Percentiles rank a stretch among this genome's conserved stretches.
Conservation (phyloP, 1,140 invertebrate genomes). For the Diorhabda sublineata region DNA sequence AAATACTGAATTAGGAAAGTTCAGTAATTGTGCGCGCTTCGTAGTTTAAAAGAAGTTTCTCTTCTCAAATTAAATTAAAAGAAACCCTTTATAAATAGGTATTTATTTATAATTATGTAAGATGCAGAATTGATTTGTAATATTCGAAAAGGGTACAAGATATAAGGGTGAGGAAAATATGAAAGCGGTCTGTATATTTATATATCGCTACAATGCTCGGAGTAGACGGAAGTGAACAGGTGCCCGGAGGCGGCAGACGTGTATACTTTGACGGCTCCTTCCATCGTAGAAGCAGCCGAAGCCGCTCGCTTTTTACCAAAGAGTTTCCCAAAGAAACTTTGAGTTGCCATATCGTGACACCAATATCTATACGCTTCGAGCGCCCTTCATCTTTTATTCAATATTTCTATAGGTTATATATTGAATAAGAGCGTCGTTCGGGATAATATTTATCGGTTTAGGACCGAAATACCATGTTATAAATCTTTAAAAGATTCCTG, state of each 20-base stretch:
- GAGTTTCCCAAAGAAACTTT: slow-evolving; percentile 14
- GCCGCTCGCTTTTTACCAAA: slow-evolving; percentile 7
- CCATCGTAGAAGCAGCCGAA: not conserved
- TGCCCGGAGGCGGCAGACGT: slow-evolving; percentile 10
- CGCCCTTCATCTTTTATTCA: slow-evolving; percentile 19
- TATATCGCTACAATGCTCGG: slow-evolving; percentile 7
- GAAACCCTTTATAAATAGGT: not conserved
- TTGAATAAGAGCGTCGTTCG: slow-evolving; percentile 18
- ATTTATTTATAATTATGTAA: not conserved
- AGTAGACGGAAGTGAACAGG: slow-evolving; percentile 17
- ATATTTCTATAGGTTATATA: slow-evolving; percentile 18
- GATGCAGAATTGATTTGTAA: not conserved
- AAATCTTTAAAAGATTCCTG: slow-evolving; percentile 5
- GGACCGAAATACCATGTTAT: slow-evolving; percentile 8
- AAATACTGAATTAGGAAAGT: not conserved
- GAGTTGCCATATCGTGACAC: slow-evolving; percentile 19
- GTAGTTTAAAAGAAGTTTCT: not conserved
- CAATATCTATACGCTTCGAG: slow-evolving; percentile 18
- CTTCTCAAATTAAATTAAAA: not conserved
- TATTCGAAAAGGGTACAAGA: not conserved
- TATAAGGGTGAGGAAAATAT: not conserved
- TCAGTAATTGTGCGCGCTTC: not conserved
- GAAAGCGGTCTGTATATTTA: slow-evolving; percentile 1
- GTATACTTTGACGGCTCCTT: slow-evolving; percentile 9
- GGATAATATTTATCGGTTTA: slow-evolving; percentile 19